Conservation (phyloP, 2,797 vertebrate species). For the Muraenolepis orangiensis region DNA sequence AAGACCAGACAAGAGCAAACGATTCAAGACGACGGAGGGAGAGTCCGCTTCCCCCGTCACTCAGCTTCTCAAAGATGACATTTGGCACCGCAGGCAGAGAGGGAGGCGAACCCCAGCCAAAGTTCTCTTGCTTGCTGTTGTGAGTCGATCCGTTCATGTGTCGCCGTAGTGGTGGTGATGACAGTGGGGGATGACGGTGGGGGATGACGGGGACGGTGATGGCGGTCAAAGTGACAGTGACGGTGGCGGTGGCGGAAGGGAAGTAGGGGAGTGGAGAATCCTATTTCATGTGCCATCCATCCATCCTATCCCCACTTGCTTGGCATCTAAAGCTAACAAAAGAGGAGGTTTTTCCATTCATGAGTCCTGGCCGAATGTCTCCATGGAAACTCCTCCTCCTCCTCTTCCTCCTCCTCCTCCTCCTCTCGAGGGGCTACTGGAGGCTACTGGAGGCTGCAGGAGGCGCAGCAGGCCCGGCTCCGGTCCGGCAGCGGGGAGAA, state of each 20-base stretch:
- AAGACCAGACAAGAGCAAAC: neutral
- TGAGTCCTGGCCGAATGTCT: no score
- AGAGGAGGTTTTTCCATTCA: no score
- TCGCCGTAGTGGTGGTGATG: no score
- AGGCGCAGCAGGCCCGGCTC: constrained; percentile 88
- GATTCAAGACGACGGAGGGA: no score
- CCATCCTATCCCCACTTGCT: no score
- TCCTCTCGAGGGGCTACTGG: neutral
- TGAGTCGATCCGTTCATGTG: neutral
- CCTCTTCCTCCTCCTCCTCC: no score
- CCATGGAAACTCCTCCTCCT: no score
- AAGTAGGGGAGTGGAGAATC: neutral
- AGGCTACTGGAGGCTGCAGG: constrained; percentile 77
- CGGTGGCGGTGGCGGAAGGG: no score
- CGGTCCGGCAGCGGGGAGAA: constrained; percentile 93
- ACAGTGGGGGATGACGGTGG: neutral
- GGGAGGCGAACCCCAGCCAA: neutral
- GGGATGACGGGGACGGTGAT: neutral
- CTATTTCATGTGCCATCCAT: no score
- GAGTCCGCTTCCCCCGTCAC: neutral
- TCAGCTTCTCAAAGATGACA: neutral
- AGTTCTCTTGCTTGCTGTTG: neutral
- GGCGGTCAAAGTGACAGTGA: neutral
- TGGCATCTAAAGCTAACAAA: neutral
- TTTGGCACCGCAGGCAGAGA: neutral